Conservation (phyloP, 2,888 invertebrate genomes). For the Hypselothyrea guttata region DNA sequence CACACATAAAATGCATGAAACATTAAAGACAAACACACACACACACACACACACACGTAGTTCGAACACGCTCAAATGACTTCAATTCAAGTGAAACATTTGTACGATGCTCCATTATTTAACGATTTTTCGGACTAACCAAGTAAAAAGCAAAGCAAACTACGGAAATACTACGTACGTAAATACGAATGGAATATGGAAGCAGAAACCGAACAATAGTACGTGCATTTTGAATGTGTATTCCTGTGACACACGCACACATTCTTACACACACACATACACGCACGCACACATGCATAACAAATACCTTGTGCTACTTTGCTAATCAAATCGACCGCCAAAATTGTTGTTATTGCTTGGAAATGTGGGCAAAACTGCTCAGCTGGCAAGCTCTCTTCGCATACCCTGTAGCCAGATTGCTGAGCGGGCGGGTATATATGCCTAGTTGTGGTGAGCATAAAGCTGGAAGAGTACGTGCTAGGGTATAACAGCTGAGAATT, state of each 20-base stretch:
- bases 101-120: background rate
- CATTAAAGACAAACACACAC: background rate
- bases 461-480: no score
- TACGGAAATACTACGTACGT: background rate
- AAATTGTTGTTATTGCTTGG: slow-evolving; percentile 45
- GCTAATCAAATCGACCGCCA: slow-evolving; percentile 63
- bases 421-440: no score
- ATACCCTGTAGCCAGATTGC: no score
- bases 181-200: no score
- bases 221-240: no score
- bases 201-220: background rate
- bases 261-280: slow-evolving; percentile 4
- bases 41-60: no score
- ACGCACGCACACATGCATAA: slow-evolving; percentile 9
- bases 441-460: no score
- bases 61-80: no score
- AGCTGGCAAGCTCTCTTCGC: slow-evolving; percentile 3
- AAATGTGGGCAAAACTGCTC: slow-evolving; percentile 11
- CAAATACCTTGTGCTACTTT: slow-evolving; percentile 34
- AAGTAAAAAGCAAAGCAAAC: slow-evolving; percentile 8
- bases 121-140: background rate
- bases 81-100: no score
- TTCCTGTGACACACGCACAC: slow-evolving; percentile 3
- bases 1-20: no score
- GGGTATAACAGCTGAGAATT: no score